Conservation (phyloP, 2,888 invertebrate species). For the Aleiodes testaceus region DNA sequence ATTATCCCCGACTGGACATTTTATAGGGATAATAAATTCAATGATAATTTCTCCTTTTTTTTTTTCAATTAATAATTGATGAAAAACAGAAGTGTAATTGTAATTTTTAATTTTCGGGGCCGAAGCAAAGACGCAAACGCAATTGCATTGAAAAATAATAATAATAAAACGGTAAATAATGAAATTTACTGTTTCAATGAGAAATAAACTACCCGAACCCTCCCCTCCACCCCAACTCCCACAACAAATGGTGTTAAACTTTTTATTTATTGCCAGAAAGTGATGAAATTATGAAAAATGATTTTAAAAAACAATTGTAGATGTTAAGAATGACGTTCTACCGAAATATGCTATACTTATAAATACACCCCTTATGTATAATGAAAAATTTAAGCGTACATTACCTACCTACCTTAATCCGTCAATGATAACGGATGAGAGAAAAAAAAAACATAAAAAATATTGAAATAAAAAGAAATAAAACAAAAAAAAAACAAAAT, state of each 20-base stretch:
- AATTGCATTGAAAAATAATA: slow-evolving; percentile 16
- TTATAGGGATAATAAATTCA: slow-evolving; percentile 20
- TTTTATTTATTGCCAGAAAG: slow-evolving; percentile 70
- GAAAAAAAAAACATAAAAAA: slow-evolving; percentile 4
- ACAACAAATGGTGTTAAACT: slow-evolving; percentile 23
- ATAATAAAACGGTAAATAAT: not conserved
- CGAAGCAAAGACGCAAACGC: slow-evolving; percentile 23
- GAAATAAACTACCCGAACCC: slow-evolving; percentile 16
- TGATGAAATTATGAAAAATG: not conserved
- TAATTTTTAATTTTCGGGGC: slow-evolving; percentile 6
- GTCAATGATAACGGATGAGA: slow-evolving; percentile 43
- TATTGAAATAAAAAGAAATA: slow-evolving; percentile 59
- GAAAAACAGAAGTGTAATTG: slow-evolving; percentile 11
- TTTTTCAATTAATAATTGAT: slow-evolving; percentile 15
- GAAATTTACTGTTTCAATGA: slow-evolving; percentile 15
- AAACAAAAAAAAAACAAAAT: too few relatives aligned
- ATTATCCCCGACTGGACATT: slow-evolving; percentile 34
- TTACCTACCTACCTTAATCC: slow-evolving; percentile 55
- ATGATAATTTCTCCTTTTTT: slow-evolving; percentile 2
- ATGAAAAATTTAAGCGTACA: slow-evolving; percentile 62
- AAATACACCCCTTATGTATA: slow-evolving; percentile 71
- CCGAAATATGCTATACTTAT: slow-evolving; percentile 72
- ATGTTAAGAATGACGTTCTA: slow-evolving; percentile 72
- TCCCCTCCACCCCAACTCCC: slow-evolving; percentile 28
- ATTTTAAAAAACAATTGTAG: slow-evolving; percentile 55